Conservation (phyloP, 2,888 invertebrate species). For the Acutogordius australiensis region DNA sequence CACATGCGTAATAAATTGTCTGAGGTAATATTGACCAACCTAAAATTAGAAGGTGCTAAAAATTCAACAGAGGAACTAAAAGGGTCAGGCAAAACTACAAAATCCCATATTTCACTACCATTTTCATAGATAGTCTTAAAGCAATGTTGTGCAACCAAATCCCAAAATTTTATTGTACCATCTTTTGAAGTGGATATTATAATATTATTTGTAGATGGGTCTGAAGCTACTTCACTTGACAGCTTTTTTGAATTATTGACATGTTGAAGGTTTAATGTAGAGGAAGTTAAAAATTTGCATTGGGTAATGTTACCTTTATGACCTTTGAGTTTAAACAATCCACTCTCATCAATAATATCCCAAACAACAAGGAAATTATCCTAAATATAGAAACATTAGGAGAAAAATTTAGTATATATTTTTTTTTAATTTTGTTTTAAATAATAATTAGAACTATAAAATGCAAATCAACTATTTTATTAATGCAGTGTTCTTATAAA, state of each 20-base stretch:
- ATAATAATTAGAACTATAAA: background rate
- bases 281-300: conserved; percentile 21
- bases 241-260: too few relatives aligned
- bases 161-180: conserved; percentile 83
- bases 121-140: conserved; percentile 64
- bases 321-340: conserved; percentile 55
- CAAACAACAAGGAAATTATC: conserved; percentile 76
- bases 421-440: background rate
- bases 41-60: too few relatives aligned
- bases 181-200: conserved; percentile 41
- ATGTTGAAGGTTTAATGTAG: background rate
- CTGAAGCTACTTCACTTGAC: background rate
- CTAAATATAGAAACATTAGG: conserved; percentile 20
- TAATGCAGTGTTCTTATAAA: too few relatives aligned
- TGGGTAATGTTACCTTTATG: conserved; percentile 68
- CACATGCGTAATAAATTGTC: background rate
- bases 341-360: conserved; percentile 69
- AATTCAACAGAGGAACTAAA: too few relatives aligned
- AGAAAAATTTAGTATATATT: too few relatives aligned
- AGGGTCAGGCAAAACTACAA: too few relatives aligned
- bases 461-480: background rate
- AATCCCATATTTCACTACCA: conserved; percentile 35
- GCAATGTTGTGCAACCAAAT: conserved; percentile 67
- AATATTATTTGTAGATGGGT: background rate
- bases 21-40: background rate